These are phyloP conservation scores for Melinaea menophilus DNA, from an alignment of 2,888 invertebrate species.

Conservation along the genomic window DNA sequence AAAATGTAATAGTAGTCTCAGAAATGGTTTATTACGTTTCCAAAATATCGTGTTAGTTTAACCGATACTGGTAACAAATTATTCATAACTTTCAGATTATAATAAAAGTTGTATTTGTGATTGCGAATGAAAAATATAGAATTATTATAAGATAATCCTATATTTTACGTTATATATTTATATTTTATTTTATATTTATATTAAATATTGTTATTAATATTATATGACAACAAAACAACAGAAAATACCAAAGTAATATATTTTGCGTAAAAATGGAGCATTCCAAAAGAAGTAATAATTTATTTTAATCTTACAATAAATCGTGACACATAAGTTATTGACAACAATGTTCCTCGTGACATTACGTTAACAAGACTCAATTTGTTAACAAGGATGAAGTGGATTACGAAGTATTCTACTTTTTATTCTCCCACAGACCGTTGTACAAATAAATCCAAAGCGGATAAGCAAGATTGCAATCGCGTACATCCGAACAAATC, in stretches of 20 bases:
- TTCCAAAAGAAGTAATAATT: background rate
- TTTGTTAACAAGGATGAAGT: slow-evolving; percentile 23
- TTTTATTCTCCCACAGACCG: slow-evolving; percentile 22
- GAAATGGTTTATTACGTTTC: slow-evolving; percentile 1
- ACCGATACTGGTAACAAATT: background rate
- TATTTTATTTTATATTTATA: no score
- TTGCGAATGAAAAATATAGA: no score
- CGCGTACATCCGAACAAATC: slow-evolving; percentile 28
- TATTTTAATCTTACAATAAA: slow-evolving; percentile 3
- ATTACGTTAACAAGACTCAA: background rate
- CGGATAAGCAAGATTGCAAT: slow-evolving; percentile 23
- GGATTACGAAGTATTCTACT: slow-evolving; percentile 21
- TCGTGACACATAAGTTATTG: slow-evolving; percentile 15
- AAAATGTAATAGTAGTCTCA: slow-evolving; percentile 12
- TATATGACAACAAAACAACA: no score
- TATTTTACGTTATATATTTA: no score
- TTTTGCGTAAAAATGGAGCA: background rate
- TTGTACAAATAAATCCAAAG: slow-evolving; percentile 23
- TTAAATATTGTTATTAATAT: no score
- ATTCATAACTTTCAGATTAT: background rate
- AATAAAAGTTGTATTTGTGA: background rate
- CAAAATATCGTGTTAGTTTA: background rate
- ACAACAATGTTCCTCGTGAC: slow-evolving; percentile 15
- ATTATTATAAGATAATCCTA: background rate
- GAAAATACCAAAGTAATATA: background rate